Conservation (phyloP, 2,113 vertebrate species). For the Mus musculus region GRCm39 chr17:9618501-9619000, state of each 20-base stretch:
- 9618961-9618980: too few species aligned
- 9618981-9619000: too few species aligned
- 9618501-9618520: neutral
- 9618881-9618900: neutral
- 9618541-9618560: rapidly evolving
- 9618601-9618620: neutral
- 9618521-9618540: neutral
- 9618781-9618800: neutral
- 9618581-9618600: too few species aligned
- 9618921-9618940: neutral
- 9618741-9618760: neutral
- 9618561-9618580: rapidly evolving
- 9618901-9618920: neutral
- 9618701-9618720: neutral
- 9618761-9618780: neutral
- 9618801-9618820: too few species aligned
- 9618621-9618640: neutral
- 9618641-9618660: neutral
- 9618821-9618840: neutral
- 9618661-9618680: neutral
- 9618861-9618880: neutral
- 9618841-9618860: neutral
- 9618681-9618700: neutral
- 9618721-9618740: neutral
- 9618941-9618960: neutral